Evolutionary conservation across 2,113 vertebrate genomes (phyloP).

Genomic region (Callorhinus ursinus): DNA sequence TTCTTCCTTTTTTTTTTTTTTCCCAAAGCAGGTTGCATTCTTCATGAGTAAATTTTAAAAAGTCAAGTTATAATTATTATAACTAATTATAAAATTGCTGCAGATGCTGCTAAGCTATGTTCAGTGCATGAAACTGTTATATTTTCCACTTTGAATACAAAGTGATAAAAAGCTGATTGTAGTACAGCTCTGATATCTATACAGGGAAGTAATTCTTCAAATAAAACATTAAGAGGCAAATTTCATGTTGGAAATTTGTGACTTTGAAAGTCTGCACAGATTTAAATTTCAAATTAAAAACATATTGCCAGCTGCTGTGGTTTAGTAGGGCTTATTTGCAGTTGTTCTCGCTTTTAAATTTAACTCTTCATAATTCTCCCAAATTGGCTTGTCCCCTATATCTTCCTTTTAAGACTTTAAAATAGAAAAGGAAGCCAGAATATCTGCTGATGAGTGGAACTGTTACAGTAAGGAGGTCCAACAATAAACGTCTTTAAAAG

Average conservation of each 20-base stretch:
- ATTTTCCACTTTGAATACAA: conserved; percentile 37
- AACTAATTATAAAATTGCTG: background rate
- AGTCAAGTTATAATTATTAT: background rate
- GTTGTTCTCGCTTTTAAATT: background rate
- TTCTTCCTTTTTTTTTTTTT: background rate
- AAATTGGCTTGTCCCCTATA: background rate
- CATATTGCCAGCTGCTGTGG: background rate
- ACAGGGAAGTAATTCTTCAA: background rate
- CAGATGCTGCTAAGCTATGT: background rate
- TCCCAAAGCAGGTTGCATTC: background rate
- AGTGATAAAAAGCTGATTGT: conserved; percentile 5
- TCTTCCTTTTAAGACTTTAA: background rate
- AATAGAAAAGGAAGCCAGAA: conserved; percentile 19
- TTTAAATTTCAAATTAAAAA: conserved; percentile 61
- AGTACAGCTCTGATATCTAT: background rate
- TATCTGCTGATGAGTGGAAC: background rate
- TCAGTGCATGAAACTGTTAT: background rate
- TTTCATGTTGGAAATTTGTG: conserved; percentile 49
- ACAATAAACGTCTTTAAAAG: background rate
- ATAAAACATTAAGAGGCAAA: background rate
- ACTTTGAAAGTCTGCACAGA: conserved; percentile 2
- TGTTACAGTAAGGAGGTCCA: background rate
- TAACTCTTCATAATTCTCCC: conserved; percentile 40
- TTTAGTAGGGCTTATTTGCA: background rate
- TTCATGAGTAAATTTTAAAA: background rate